Conservation (phyloP, 2,888 invertebrate species). For the Phymatocera aterrima region DNA sequence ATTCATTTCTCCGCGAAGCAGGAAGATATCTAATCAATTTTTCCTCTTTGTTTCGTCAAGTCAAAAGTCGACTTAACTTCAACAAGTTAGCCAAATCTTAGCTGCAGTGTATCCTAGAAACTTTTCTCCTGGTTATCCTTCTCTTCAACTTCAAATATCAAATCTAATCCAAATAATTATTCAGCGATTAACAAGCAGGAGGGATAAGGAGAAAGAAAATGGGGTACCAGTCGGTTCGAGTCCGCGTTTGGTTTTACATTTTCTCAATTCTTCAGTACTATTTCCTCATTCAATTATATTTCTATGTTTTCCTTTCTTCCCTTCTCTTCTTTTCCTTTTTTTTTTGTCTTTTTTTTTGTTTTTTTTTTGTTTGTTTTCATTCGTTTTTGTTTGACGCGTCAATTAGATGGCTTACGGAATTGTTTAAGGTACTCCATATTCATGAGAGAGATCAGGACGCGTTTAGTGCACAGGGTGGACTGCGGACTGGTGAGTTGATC, state of each 20-base stretch:
- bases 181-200: not conserved
- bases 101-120: not conserved
- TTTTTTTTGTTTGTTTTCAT: not conserved
- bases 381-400: conserved; percentile 58
- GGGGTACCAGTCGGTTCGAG: not conserved
- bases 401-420: conserved; percentile 64
- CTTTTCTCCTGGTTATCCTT: not conserved
- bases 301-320: conserved; percentile 20
- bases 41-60: too few relatives aligned
- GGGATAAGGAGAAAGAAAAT: not conserved
- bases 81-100: conserved; percentile 1
- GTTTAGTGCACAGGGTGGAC: conserved; percentile 67
- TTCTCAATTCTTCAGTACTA: not conserved
- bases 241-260: not conserved
- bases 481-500: conserved; percentile 67
- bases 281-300: too few relatives aligned
- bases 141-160: not conserved
- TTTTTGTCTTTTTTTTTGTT: conserved; percentile 18
- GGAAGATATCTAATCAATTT: conserved; percentile 27
- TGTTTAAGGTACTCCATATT: conserved; percentile 64
- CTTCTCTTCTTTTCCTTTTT: conserved; percentile 35
- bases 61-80: not conserved
- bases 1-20: not conserved
- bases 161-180: not conserved
- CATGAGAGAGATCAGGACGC: conserved; percentile 69